Percentiles rank a stretch among this genome's conserved stretches.
phyloP scores from a whole-genome alignment of 30 jellyfish, hydroid and myxozoan genomes.

The Pelagia noctiluca region DNA sequence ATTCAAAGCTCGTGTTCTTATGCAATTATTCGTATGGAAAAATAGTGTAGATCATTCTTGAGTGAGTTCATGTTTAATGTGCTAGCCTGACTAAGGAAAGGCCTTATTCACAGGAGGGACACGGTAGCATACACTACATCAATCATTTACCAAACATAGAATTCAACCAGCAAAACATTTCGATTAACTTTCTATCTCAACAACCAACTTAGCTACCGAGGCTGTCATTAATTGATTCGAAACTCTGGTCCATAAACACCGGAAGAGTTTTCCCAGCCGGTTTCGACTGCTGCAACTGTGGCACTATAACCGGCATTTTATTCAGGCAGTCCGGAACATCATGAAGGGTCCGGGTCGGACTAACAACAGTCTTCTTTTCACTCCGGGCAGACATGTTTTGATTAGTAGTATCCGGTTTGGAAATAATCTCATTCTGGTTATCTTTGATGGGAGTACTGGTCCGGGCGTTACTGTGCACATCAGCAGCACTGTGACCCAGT shows the following conservation, averaged over 20 bases:
- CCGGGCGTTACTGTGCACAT: constrained; percentile 13
- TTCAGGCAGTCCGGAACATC: constrained; percentile 54
- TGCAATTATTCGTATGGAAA: too few relatives aligned
- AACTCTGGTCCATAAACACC: constrained; percentile 56
- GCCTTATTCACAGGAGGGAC: too few relatives aligned
- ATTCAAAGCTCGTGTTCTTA: too few relatives aligned
- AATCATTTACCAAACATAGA: too few relatives aligned
- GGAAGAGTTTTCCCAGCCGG: constrained; percentile 34
- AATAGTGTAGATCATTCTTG: too few relatives aligned
- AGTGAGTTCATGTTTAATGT: too few relatives aligned
- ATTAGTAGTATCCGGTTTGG: not conserved
- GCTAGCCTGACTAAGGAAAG: too few relatives aligned
- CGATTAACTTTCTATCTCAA: too few relatives aligned
- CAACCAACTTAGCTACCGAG: not conserved
- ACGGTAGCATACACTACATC: too few relatives aligned
- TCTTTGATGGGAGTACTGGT: constrained; percentile 64
- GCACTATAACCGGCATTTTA: constrained; percentile 60
- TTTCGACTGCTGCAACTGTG: not conserved
- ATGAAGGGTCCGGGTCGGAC: constrained; percentile 7
- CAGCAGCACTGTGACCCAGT: not conserved
- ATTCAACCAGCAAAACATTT: too few relatives aligned
- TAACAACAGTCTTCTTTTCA: not conserved
- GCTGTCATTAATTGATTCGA: constrained; percentile 38
- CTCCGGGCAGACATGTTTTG: not conserved
- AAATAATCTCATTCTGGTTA: not conserved